These are phyloP conservation scores for Lamproptera curius DNA, from an alignment of 2,888 invertebrate species.

Conservation along the genomic window DNA sequence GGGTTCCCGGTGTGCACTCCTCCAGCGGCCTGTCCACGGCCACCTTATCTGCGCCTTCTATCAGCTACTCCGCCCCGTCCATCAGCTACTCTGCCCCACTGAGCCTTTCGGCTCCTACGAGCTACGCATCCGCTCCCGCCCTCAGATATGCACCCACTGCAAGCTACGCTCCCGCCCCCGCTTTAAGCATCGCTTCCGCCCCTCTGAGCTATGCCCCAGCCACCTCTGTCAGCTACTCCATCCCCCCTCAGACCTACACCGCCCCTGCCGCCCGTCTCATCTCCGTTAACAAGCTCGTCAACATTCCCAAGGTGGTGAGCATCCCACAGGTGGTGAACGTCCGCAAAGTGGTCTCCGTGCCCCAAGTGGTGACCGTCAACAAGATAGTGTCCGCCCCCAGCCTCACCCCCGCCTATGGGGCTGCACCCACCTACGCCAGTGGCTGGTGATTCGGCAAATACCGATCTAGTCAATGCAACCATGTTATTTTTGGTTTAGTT, in stretches of 20 bases:
- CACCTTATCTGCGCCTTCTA: slow-evolving; percentile 12
- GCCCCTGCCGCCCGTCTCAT: slow-evolving; percentile 32
- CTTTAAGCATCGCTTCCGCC: slow-evolving; percentile 7
- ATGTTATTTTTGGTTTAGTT: slow-evolving; percentile 6
- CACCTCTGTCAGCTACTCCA: slow-evolving; percentile 17
- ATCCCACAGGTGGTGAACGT: slow-evolving; percentile 43
- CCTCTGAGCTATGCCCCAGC: slow-evolving; percentile 18
- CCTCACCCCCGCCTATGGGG: slow-evolving; percentile 23
- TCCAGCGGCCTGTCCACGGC: slow-evolving; percentile 18
- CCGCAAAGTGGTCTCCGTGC: slow-evolving; percentile 46
- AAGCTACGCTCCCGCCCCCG: slow-evolving; percentile 15
- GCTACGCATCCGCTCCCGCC: slow-evolving; percentile 16
- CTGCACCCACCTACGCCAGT: slow-evolving; percentile 20
- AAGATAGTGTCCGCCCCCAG: slow-evolving; percentile 40
- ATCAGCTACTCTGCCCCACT: slow-evolving; percentile 19
- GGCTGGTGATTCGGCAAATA: slow-evolving; percentile 27
- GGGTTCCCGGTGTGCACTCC: slow-evolving; percentile 31
- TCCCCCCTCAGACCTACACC: slow-evolving; percentile 21
- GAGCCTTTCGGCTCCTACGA: slow-evolving; percentile 18
- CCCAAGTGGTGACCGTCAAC: slow-evolving; percentile 51
- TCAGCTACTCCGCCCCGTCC: slow-evolving; percentile 20
- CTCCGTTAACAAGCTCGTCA: slow-evolving; percentile 44
- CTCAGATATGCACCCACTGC: slow-evolving; percentile 22
- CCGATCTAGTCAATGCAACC: slow-evolving; percentile 1
- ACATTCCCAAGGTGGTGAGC: slow-evolving; percentile 37